A percentile compares a stretch with the other conserved stretches of the same genome.
phyloP scores from a whole-genome alignment of 2,888 invertebrate genomes.

The Dorcus parallelipipedus region DNA sequence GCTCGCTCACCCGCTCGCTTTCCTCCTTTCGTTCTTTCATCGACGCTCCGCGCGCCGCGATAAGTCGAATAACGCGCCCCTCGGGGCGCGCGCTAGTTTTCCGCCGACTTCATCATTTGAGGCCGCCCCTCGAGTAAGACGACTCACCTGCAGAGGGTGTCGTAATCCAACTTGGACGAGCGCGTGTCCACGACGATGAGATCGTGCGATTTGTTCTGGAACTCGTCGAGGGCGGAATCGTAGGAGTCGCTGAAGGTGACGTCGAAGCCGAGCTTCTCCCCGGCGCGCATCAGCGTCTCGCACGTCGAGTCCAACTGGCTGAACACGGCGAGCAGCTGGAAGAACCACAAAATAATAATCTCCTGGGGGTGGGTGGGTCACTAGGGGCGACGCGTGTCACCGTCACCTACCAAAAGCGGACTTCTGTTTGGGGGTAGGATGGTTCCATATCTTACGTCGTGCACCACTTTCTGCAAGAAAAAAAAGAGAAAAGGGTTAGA shows the following conservation, averaged over 20 bases:
- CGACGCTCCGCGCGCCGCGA: too few relatives aligned
- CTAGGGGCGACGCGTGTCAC: neutral
- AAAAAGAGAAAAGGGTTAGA: neutral
- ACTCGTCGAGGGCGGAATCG: constrained; percentile 55
- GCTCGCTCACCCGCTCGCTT: too few relatives aligned
- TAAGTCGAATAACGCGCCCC: too few relatives aligned
- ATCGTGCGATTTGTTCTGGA: constrained; percentile 55
- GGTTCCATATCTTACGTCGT: constrained; percentile 43
- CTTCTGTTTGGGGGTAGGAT: constrained; percentile 47
- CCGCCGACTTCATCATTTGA: too few relatives aligned
- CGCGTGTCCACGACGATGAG: constrained; percentile 67
- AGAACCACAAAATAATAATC: constrained; percentile 14
- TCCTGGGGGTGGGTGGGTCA: too few relatives aligned
- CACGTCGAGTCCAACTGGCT: constrained; percentile 63
- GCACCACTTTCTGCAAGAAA: constrained; percentile 15
- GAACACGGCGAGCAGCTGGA: constrained; percentile 71
- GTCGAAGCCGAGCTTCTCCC: constrained; percentile 59
- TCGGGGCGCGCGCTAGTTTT: too few relatives aligned
- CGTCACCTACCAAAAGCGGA: constrained; percentile 46
- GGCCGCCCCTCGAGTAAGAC: neutral
- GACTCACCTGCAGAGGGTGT: constrained; percentile 62
- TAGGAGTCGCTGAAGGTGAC: constrained; percentile 58
- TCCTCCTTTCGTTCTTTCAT: too few relatives aligned
- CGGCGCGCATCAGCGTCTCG: constrained; percentile 63
- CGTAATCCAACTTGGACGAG: constrained; percentile 59